Percentiles rank a stretch among this genome's conserved stretches.
phyloP scores from a whole-genome alignment of 2,113 vertebrate species.

The Alethe diademata region DNA sequence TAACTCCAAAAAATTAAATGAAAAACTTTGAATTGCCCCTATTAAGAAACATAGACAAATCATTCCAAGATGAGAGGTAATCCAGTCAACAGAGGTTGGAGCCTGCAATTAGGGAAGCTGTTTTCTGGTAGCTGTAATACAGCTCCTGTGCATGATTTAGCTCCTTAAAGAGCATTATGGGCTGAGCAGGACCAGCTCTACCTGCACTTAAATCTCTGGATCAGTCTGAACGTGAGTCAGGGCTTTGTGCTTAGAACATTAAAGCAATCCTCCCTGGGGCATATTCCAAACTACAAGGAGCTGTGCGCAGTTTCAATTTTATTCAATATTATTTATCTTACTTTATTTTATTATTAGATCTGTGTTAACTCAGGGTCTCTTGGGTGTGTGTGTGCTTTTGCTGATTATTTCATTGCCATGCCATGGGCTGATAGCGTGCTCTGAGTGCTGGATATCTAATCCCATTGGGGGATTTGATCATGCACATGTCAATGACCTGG shows the following conservation, averaged over 20 bases:
- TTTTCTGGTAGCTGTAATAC: not conserved
- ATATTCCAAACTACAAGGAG: not conserved
- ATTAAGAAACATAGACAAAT: not conserved
- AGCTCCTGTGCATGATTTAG: not conserved
- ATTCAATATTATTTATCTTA: not conserved
- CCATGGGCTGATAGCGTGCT: not conserved
- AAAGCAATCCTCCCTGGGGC: not conserved
- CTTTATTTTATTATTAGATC: not conserved
- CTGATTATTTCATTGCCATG: not conserved
- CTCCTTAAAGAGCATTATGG: slow-evolving; percentile 2
- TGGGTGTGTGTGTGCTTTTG: not conserved
- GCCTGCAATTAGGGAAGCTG: not conserved
- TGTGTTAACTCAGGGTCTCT: not conserved
- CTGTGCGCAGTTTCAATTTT: not conserved
- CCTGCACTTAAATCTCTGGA: not conserved
- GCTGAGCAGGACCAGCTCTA: not conserved
- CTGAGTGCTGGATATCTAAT: not conserved
- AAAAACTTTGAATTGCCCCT: not conserved
- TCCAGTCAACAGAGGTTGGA: not conserved
- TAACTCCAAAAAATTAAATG: not conserved
- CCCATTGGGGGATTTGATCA: not conserved
- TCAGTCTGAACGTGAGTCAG: not conserved
- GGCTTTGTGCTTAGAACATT: not conserved
- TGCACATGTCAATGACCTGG: not conserved
- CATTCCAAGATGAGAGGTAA: not conserved